Evolutionary conservation across 2,113 vertebrate species (phyloP), one percentile per base, ranked within the genome.

Genomic region (Triplophysa siluroides): DNA sequence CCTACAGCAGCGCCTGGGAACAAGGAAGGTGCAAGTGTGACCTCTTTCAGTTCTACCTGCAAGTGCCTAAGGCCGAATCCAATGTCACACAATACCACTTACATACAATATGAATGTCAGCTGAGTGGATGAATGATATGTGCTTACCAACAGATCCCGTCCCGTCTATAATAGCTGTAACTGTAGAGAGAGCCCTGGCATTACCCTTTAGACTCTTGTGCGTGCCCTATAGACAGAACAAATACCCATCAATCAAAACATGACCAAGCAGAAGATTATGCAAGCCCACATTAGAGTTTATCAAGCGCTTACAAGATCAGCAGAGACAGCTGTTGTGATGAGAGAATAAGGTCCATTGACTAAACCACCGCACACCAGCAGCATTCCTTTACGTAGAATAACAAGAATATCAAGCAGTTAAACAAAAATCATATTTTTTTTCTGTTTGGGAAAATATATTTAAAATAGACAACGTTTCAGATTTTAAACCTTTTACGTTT

Each of bases 261-360:
- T 29, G 38, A 6, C 60, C 8, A 26, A 16, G 18, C 29, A 71
- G 1, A 54, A 23, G 3, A 61, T 21, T 47, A 70, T 8, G 0
- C 2, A 9, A 61, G 8, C 7, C 7, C 19, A 58, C 2, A 10
- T 58, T 21, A 58, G 7, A 58, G n/a, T 9, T 54, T 12, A 18
- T 43, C 23, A 14, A 70, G 65, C 1, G 16, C 93, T 94, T 85
- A 99, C 97, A 94, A 99, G 79, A 85, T 99, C 97, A 33, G 97
- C 97, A 0, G 96, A 98, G n/a, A 99, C 97, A 0, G 97, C 97
- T 0, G 97, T 98, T 0, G 97, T 98, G 87, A 99, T 99, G 79
- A 99, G 96, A 0, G 97, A 90, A 0, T 99, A 98, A 0, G 97
- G 97, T 4, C 97, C 97, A 0, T 99, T 99, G 1, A 99, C 97